Conservation (phyloP, 2,797 vertebrate genomes). For the Petrocephalus sullivani region DNA sequence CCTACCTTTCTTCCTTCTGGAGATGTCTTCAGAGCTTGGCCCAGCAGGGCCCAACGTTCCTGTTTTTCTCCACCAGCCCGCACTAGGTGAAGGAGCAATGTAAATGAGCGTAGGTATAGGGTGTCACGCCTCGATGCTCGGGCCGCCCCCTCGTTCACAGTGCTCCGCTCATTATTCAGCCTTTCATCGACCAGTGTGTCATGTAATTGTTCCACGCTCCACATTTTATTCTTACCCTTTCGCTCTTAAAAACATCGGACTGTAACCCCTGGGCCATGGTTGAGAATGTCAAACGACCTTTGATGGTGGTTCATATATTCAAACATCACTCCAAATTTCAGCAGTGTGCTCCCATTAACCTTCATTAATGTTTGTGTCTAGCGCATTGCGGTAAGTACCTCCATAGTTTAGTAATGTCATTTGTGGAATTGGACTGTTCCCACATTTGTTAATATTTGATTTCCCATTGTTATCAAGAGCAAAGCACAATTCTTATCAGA, state of each 20-base stretch:
- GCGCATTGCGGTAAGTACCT: neutral
- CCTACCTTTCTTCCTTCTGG: neutral
- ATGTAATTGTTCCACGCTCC: constrained; percentile 7
- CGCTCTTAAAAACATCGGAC: neutral
- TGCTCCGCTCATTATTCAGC: neutral
- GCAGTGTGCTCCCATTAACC: too few relatives aligned
- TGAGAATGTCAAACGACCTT: neutral
- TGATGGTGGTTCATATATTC: neutral
- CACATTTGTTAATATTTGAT: neutral
- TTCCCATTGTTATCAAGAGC: neutral
- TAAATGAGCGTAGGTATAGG: constrained; percentile 4
- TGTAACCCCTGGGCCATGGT: neutral
- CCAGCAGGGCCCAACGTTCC: neutral
- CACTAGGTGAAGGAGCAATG: constrained; percentile 9
- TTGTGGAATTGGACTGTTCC: neutral
- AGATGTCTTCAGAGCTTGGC: neutral
- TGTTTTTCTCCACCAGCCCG: constrained; percentile 6
- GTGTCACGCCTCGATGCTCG: neutral
- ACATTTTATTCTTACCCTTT: neutral
- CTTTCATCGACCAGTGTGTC: constrained; percentile 12
- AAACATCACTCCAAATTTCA: neutral
- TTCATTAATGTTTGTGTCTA: neutral
- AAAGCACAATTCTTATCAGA: neutral
- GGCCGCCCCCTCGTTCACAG: neutral
- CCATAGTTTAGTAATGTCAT: neutral